phyloP scores from a whole-genome alignment of 1,140 invertebrate genomes.

The Antheraea mylitta region DNA sequence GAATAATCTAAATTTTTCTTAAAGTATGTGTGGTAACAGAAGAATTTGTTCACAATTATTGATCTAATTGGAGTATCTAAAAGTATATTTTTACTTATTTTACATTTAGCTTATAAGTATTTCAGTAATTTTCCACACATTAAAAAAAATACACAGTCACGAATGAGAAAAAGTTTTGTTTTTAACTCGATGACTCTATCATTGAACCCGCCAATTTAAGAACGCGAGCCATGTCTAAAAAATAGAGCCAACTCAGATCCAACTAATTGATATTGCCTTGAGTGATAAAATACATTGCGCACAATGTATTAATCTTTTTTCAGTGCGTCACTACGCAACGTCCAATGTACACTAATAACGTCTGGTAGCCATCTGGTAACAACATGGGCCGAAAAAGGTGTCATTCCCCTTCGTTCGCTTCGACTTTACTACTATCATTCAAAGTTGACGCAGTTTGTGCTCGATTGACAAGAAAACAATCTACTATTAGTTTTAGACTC shows the following conservation, averaged over 20 bases:
- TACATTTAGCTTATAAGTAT: too few species aligned
- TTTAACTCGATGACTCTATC: background rate
- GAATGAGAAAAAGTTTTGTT: background rate
- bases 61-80: too few species aligned
- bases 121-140: too few species aligned
- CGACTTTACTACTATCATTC: constrained; percentile 26
- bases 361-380: constrained; percentile 29
- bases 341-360: constrained; percentile 16
- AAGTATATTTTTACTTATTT: too few species aligned
- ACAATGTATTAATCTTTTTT: background rate
- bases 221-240: background rate
- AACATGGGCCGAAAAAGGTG: constrained; percentile 32
- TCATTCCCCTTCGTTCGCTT: constrained; percentile 34
- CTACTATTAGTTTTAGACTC: constrained; percentile 17
- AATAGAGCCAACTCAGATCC: background rate
- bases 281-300: constrained; percentile 16
- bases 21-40: too few species aligned
- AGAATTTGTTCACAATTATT: too few species aligned
- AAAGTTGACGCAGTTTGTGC: constrained; percentile 26
- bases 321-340: background rate
- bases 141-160: background rate
- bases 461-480: constrained; percentile 21
- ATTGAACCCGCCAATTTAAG: constrained; percentile 1
- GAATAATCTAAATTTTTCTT: too few species aligned
- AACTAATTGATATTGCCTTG: constrained; percentile 4